Evolutionary conservation across 2,797 vertebrate species (phyloP), one percentile per base, ranked within the genome.

Genomic region (Scarus forsteni): DNA sequence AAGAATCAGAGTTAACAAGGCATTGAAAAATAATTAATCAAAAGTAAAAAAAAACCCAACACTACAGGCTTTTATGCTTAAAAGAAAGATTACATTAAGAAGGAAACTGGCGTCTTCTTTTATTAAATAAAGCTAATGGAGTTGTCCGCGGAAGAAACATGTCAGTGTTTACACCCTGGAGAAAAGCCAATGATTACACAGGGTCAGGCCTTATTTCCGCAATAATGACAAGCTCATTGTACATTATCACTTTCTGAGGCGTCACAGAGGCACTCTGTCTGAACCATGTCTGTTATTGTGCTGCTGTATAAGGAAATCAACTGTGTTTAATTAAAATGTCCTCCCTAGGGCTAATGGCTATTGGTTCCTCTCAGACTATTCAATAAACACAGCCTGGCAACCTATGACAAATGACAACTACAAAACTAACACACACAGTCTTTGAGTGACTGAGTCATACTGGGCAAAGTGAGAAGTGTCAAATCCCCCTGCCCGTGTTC

Each of bases 311-410:
- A 60, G 42, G 35, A 81, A 76, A 78, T 51, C 43, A 72, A 3
- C 66, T 57, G 69, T 52, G 60, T 70, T 34, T 81, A 74, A 81
- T 86, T 69, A 70, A 83, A 63, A 60, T 13, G 19, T 44, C 64
- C 8, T 58, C 83, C 65, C 62, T 27, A 0, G 49, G 81, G 53
- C 54, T 38, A 44, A 67, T 59, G 52, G n/a, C 16, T 77, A 85
- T 86, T 66, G 81, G 87, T 90, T 75, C 16, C n/a, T 53, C 44
- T 58, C 46, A 53, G 53, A 63, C 35, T 38, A 19, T 54, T 77
- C 57, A 78, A 53, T 81, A 81, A 74, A 82, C 48, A 15, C 44
- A 48, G 44, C 39, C 16, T 27, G 42, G 11, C 43, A 53, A 40
- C 49, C 27, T 64, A 10, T 51, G 14, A 66, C 13, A 62, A 69